Percentiles rank a stretch among this genome's conserved stretches.
Evolutionary conservation across 2,113 vertebrate genomes (phyloP).

Genomic region (Leucopsar rothschildi): DNA sequence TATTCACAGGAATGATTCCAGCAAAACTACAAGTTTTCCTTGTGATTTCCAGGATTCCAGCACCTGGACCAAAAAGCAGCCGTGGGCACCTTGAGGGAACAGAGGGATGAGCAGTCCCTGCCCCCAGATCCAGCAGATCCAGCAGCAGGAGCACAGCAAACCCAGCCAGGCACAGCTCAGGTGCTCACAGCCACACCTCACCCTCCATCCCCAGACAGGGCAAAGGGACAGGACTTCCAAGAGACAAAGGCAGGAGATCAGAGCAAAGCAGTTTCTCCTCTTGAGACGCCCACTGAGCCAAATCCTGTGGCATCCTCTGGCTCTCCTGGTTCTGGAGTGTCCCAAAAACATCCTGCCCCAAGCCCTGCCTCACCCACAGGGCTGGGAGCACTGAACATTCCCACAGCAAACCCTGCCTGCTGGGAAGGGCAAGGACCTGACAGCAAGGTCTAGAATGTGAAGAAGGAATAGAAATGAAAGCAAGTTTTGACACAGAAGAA

Average conservation of each 20-base stretch:
- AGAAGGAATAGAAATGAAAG: too few species aligned
- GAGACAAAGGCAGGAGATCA: neutral
- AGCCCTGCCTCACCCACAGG: rapidly evolving
- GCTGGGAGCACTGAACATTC: rapidly evolving
- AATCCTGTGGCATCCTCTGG: neutral
- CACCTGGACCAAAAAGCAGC: neutral
- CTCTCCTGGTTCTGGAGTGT: neutral
- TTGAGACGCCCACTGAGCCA: neutral
- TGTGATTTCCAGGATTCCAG: neutral
- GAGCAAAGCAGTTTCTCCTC: neutral
- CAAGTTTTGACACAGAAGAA: too few species aligned
- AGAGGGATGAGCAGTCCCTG: neutral
- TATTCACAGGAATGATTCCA: neutral
- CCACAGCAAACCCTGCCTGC: neutral
- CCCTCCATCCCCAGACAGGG: neutral
- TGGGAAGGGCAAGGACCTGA: too few species aligned
- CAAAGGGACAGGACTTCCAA: neutral
- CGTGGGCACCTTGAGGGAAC: neutral
- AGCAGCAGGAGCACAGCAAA: neutral
- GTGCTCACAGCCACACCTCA: neutral
- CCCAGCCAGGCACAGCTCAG: neutral
- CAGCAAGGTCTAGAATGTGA: too few species aligned
- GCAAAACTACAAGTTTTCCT: neutral
- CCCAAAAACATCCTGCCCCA: rapidly evolving
- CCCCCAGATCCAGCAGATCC: neutral